Evolutionary conservation across 2,888 invertebrate species (phyloP), one percentile per base, ranked within the genome.

Genomic region (Arctia plantaginis): DNA sequence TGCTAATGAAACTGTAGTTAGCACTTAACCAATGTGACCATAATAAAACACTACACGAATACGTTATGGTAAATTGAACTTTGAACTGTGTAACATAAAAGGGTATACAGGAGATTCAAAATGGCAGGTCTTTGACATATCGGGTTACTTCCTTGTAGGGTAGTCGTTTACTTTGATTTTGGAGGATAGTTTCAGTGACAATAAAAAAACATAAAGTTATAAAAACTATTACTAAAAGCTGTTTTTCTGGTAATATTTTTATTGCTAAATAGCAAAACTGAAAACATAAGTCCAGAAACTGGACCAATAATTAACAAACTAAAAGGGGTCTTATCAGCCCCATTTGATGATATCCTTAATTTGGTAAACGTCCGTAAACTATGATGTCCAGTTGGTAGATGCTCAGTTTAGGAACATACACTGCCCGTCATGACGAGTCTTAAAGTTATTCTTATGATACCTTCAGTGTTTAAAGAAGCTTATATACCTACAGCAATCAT

Each of bases 91-190:
- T 1, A 30, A 8, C 41, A 65, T 80, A 85, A 77, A 71, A 55
- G 74, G 69, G 74, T 27, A 41, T 59, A 39, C 30, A 41, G 51
- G 23, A 69, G 76, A 67, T 76, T 72, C 47, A 78, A 78, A 78
- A 67, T 67, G 73, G 73, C 73, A 77, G 79, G 80, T 79, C 77
- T 85, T 81, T 78, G 77, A 77, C 79, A 82, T 85, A 82, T 84
- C 77, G 77, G 81, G 81, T 85, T 82, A 85, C 84, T 85, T 85
- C 84, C 84, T 84, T 30, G 18, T 74, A 73, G 77, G 76, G 78
- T 80, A 76, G 59, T 83, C 83, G 81, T 80, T 83, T 76, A 75
- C 78, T 77, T 65, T 70, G 75, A 78, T 76, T 77, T 69, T 73
- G 72, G 65, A 70, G 79, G 77, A 73, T 41, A 66, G n/a, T 69